A percentile compares a stretch with the other conserved stretches of the same genome.
Conservation (phyloP, 2,797 vertebrate species). For the Remorina albescens region DNA sequence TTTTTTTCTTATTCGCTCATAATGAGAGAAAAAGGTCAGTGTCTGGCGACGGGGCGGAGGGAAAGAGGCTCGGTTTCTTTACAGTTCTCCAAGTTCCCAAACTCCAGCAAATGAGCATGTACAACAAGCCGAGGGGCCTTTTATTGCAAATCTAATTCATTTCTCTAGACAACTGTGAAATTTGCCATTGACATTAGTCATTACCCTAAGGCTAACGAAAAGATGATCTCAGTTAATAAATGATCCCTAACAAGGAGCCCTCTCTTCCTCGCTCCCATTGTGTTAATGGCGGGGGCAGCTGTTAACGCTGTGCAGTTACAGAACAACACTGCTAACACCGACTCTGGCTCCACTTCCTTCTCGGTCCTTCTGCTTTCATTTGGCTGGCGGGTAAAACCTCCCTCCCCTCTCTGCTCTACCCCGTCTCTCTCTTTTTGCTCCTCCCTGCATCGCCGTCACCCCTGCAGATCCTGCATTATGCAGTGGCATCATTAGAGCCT, state of each 20-base stretch:
- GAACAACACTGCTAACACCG: constrained; percentile 66
- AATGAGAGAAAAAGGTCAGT: constrained; percentile 94
- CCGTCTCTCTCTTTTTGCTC: background rate
- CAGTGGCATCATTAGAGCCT: constrained; percentile 90
- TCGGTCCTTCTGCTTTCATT: constrained; percentile 77
- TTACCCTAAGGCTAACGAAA: constrained; percentile 96
- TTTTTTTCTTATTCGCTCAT: constrained; percentile 64
- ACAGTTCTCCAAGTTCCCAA: constrained; percentile 93
- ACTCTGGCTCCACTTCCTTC: constrained; percentile 58
- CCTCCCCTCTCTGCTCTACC: constrained; percentile 77
- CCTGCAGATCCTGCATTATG: constrained; percentile 92
- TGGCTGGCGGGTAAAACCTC: constrained; percentile 86
- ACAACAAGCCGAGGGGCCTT: constrained; percentile 96
- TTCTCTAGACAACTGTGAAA: constrained; percentile 99
- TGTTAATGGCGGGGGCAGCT: constrained; percentile 92
- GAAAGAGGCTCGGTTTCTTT: constrained; percentile 84
- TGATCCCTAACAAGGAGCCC: constrained; percentile 95
- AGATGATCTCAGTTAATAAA: constrained; percentile 99
- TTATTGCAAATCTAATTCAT: constrained; percentile 99
- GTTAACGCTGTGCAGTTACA: constrained; percentile 83
- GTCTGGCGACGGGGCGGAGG: constrained; percentile 82
- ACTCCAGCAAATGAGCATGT: constrained; percentile 94
- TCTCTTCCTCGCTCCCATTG: constrained; percentile 78
- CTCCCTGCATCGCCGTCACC: constrained; percentile 20
- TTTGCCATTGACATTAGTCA: constrained; percentile 99